Percentiles rank a stretch among this genome's conserved stretches.
phyloP scores from a whole-genome alignment of 2,888 invertebrate species.

The Andrena trimmerana region DNA sequence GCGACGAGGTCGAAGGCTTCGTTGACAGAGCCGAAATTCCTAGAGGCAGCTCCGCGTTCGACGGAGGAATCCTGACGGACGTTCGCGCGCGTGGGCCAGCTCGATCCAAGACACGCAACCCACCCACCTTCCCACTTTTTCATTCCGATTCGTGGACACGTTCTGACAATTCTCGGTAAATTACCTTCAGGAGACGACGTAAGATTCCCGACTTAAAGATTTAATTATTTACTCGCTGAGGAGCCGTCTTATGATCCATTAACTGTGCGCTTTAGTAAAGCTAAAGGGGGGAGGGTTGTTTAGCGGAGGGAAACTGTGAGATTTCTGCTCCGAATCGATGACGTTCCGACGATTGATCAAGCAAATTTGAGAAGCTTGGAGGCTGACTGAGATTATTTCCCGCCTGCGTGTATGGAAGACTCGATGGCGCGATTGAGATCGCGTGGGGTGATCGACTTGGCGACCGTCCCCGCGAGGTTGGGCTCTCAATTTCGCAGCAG shows the following conservation, averaged over 20 bases:
- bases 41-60: background rate
- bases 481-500: slow-evolving; percentile 18
- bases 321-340: background rate
- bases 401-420: slow-evolving; percentile 21
- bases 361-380: background rate
- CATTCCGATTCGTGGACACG: background rate
- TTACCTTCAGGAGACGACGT: background rate
- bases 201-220: background rate
- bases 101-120: slow-evolving; percentile 12
- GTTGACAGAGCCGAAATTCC: background rate
- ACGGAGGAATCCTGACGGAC: background rate
- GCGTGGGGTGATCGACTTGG: background rate
- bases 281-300: background rate
- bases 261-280: slow-evolving; percentile 13
- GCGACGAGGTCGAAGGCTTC: slow-evolving; percentile 19
- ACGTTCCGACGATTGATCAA: background rate
- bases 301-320: background rate
- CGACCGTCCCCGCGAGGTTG: slow-evolving; percentile 35
- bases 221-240: slow-evolving; percentile 10
- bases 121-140: background rate
- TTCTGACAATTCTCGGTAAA: too few relatives aligned
- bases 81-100: slow-evolving; percentile 60
- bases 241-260: background rate
- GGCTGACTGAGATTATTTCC: slow-evolving; percentile 2
- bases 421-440: slow-evolving; percentile 32